Percentiles rank a stretch among this genome's conserved stretches.
Evolutionary conservation across 2,797 vertebrate genomes (phyloP).

Genomic region (Acrossocheilus wenchowensis): DNA sequence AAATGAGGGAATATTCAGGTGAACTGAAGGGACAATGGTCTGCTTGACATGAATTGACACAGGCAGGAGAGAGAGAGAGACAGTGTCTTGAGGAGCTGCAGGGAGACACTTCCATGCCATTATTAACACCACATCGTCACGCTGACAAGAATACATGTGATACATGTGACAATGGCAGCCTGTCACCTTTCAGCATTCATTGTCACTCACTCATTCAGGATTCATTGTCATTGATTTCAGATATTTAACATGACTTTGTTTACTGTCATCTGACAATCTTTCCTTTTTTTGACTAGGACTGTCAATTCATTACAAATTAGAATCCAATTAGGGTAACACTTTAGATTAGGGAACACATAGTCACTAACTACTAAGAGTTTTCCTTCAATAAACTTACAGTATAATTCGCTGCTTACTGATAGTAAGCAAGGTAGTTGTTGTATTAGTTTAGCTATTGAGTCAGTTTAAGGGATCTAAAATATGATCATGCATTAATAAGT

Average conservation of each 20-base stretch:
- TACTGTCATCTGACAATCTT: not conserved
- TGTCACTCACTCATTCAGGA: too few species aligned
- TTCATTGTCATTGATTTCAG: not conserved
- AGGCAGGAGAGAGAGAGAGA: not conserved
- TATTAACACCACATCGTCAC: not conserved
- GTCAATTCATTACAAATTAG: not conserved
- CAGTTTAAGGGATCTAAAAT: too few species aligned
- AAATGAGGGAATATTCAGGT: not conserved
- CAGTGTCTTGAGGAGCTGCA: not conserved
- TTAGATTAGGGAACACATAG: not conserved
- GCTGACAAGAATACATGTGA: not conserved
- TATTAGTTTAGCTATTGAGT: too few species aligned
- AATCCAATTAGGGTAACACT: not conserved
- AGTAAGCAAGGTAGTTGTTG: too few species aligned
- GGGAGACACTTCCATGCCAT: not conserved
- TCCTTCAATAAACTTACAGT: not conserved
- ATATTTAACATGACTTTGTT: not conserved
- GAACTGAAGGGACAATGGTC: not conserved
- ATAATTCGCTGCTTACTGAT: too few species aligned
- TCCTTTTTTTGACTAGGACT: not conserved
- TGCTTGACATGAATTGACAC: not conserved
- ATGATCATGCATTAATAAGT: too few species aligned
- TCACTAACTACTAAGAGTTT: not conserved
- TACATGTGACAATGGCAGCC: not conserved
- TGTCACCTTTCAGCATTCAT: not conserved